Evolutionary conservation across 2,888 invertebrate species (phyloP), one percentile per base, ranked within the genome.

Genomic region (Dicyrtoma fusca): DNA sequence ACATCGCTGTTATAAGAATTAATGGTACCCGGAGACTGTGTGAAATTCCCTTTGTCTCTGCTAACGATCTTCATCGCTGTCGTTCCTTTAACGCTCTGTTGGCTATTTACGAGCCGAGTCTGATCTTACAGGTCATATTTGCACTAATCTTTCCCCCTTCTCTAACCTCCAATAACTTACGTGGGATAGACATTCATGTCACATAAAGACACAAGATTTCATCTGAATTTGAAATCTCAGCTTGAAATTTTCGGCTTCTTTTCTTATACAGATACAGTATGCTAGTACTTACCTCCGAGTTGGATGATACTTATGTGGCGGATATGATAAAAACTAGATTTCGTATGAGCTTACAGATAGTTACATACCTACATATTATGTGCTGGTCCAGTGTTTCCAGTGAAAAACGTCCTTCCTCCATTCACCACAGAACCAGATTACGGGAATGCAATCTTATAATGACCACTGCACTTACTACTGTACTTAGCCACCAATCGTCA

Each of bases 101-200:
- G 49, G 55, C 53, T 66, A 66, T 66, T 66, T 66, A 66, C 66
- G 66, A 66, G 66, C 53, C 19, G 25, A 19, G 66, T 26, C 61
- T 71, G 74, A 74, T 74, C 71, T 69, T 61, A 49, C 62, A 49
- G 25, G 68, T 68, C 64, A 65, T 68, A 71, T 71, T 71, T 71
- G 71, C 49, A 70, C 62, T 74, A 74, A 74, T 74, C 71, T 59
- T 44, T 62, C 51, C 51, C 61, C 11, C 61, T 42, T 42, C 61
- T 42, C 42, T 49, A 14, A 13, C 53, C 59, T 59, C 61, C 69
- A 25, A 47, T 69, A 69, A 69, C 69, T 68, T 68, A 19, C 2
- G 13, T 42, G 17, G 26, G 61, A 26, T 34, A 61, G 61, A 17
- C n/a, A 42, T 19, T 61, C 42, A 19, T 34, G 61, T 61, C 6